Base-by-base conservation (phyloP, 2,113 vertebrate genomes). In the Gobius niger region DNA sequence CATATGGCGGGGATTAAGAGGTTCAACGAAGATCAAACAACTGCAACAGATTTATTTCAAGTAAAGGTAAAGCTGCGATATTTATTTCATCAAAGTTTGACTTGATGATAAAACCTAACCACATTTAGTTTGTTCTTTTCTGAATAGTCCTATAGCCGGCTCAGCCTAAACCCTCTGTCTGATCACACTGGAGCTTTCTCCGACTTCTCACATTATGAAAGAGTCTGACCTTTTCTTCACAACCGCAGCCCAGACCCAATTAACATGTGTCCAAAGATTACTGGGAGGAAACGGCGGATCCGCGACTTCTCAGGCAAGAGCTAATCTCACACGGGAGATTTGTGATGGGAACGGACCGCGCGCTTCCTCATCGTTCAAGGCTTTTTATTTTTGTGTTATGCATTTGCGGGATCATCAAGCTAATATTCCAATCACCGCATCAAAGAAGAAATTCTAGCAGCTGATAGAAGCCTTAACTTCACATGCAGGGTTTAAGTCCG, bases 251-350 rank as follows among this genome's bases (percentile, higher is more conserved):
- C 9, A 9, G 53, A 68, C 64, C 51, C 70, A 60, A 75, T 60
- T 40, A 68, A 60, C 47, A 69, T 66, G 51, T 60, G 41, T 52
- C 66, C 70, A 7, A 9, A 49, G 65, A 72, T 72, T 71, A 71
- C 3, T 50, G 57, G 41, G 44, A 47, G 4, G 63, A 46, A 34
- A 73, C 65, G 41, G 34, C 6, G n/a, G 57, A 61, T 59, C 49
- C 41, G 44, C n/a, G 19, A 51, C n/a, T 65, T 65, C 59, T 75
- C 13, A 52, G 44, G 7, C 44, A 34, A 34, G 24, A 4, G 24
- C 24, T 34, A 34, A 34, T 50, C 11, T 59, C n/a, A n/a, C 34
- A 51, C 19, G 40, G 18, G 7, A 40, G 47, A 51, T 9, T n/a
- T 46, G 2, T 54, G 65, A 53, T 56, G 15, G 11, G 41, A 59